Evolutionary conservation across 2,888 invertebrate genomes (phyloP).

Genomic region (Rutpela maculata): DNA sequence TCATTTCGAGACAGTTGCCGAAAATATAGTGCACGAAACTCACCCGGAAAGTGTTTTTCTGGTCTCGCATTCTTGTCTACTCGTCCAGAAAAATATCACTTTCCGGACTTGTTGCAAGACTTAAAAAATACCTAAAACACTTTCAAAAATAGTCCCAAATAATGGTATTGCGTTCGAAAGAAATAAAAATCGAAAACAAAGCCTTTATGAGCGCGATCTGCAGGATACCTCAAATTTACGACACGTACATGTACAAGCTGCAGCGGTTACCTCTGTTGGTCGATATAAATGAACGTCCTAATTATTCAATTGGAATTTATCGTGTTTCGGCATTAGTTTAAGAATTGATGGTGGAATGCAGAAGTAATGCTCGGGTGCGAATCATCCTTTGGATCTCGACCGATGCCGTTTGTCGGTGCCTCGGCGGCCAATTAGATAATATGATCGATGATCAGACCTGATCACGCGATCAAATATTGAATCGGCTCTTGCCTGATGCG

Average conservation of each 20-base stretch:
- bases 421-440: conserved; percentile 71
- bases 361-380: conserved; percentile 68
- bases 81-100: too few relatives aligned
- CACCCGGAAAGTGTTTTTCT: too few relatives aligned
- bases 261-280: conserved; percentile 11
- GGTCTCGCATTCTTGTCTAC: too few relatives aligned
- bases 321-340: not conserved
- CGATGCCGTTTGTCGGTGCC: conserved; percentile 74
- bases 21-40: too few relatives aligned
- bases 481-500: not conserved
- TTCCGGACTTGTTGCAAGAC: too few relatives aligned
- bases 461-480: conserved; percentile 66
- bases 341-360: conserved; percentile 58
- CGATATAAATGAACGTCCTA: conserved; percentile 40
- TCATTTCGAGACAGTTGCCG: too few relatives aligned
- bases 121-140: too few relatives aligned
- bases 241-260: not conserved
- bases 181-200: too few relatives aligned
- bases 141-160: too few relatives aligned
- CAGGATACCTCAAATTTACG: not conserved
- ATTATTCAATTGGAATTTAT: conserved; percentile 43
- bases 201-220: not conserved
- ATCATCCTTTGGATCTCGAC: conserved; percentile 66
- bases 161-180: too few relatives aligned
- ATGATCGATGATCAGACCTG: conserved; percentile 69